Evolutionary conservation across 2,888 invertebrate genomes (phyloP), one percentile per base, ranked within the genome.

Genomic region (Oligia fasciuncula): DNA sequence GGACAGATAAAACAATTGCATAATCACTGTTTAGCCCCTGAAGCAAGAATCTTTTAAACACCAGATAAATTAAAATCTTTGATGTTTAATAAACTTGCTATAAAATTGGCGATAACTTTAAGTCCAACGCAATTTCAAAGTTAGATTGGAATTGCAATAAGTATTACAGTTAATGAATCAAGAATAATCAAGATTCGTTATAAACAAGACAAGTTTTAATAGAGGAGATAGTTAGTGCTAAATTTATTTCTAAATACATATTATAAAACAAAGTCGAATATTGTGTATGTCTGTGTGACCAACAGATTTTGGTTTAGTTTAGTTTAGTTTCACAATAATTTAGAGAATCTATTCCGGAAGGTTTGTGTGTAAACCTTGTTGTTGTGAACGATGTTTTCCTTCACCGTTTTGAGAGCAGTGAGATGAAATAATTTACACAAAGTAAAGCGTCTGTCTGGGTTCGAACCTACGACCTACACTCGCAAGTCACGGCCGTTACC

Each of bases 1-100:
- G 4, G 6, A 14, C n/a, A 62, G 17, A 63, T 82, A 79, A 84
- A 78, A 66, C 73, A 79, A 73, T 29, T 65, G 79, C 71, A 49
- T 63, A 62, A 74, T 83, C 1, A 43, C 57, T 35, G 2, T 63
- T 23, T n/a, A 71, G 67, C 35, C 49, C 54, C 67, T 74, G 63
- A 74, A 80, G 35, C 23, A n/a, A 43, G 40, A 23, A 69, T 79
- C 13, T 60, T 78, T 69, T 17, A 43, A n/a, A 57, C 35, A 71
- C 40, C 4, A 35, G 57, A 69, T 83, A 73, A 81, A 76, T 81
- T 66, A 66, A 76, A 83, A 54, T 62, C 51, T 8, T 67, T 17
- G 9, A 49, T 54, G 69, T 66, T 40, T 60, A 67, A 73, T 73
- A 85, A 85, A 80, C 60, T 35, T 75, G 5, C 43, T 73, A 73